Base-by-base conservation (phyloP, 2,113 vertebrate species). In the Ceyx cyanopectus region DNA sequence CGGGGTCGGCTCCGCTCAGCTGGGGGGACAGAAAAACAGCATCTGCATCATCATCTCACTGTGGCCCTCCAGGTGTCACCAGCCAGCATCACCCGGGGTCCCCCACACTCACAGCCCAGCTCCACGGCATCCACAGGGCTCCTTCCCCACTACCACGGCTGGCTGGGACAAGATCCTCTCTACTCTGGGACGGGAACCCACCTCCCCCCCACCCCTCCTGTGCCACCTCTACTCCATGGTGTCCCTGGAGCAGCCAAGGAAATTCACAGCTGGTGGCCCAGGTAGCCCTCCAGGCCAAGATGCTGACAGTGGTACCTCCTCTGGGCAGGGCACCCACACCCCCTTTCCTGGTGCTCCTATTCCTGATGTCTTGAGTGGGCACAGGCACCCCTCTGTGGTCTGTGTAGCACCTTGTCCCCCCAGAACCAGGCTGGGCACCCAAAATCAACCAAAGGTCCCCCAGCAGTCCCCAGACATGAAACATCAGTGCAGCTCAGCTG, bases 1-100 rank as follows among this genome's bases (percentile, higher is more conserved):
- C 98, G 0, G 98, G 87, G 84, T 98, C 97, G 5, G 96, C 88
- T 88, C 81, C 97, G 2, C 98, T 99, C 95, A 99, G 98, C 98
- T 99, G 97, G 14, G 78, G 75, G 53, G 30, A 91, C 37, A 97
- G 46, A 95, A 74, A 75, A 62, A 67, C 15, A 72, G 43, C 1
- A 1, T 40, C 74, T 37, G 51, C 17, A 26, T 57, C 61, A 0
- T 11, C 51, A 27, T 41, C 21, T 76, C 63, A 9, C 7, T 0
- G 67, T 21, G 61, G 6, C 83, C 50, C 46, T 40, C 14, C 4
- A 14, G 29, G 24, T 19, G 56, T n/a, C 87, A 85, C 75, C 79
- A 30, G 1, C 12, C 74, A 66, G 63, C 60, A 29, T 4, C 10
- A 21, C 48, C 67, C 0, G 0, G 1, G 12, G 15, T 29, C 11